phyloP scores from a whole-genome alignment of 2,113 vertebrate genomes.

The Notothenia rossii region DNA sequence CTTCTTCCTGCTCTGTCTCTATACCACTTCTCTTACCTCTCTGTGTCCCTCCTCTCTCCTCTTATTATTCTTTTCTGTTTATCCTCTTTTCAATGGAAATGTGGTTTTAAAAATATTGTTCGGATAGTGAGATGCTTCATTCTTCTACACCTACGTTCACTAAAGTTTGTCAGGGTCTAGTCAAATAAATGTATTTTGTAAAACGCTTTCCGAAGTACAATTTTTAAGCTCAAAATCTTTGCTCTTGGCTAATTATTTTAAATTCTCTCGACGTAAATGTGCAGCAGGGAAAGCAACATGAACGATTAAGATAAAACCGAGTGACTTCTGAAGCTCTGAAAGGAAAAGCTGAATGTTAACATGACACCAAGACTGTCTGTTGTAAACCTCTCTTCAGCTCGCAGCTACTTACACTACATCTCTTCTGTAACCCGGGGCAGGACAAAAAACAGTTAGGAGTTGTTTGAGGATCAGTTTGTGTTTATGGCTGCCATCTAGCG shows the following conservation, averaged over 20 bases:
- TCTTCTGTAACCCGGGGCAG: neutral
- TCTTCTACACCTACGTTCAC: neutral
- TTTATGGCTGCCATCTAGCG: slow-evolving; percentile 61
- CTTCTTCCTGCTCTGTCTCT: slow-evolving; percentile 68
- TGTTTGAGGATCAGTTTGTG: slow-evolving; percentile 64
- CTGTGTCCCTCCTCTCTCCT: slow-evolving; percentile 14
- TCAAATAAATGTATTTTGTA: slow-evolving; percentile 1
- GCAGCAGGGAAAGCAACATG: neutral
- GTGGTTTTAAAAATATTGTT: slow-evolving; percentile 25
- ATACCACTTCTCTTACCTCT: slow-evolving; percentile 55
- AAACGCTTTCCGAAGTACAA: no score
- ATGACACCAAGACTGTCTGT: neutral
- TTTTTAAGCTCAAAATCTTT: neutral
- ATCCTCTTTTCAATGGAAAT: neutral
- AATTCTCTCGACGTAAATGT: neutral
- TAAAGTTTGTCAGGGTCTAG: slow-evolving; percentile 7
- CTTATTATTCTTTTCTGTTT: slow-evolving; percentile 11
- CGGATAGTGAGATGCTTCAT: neutral
- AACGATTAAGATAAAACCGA: neutral
- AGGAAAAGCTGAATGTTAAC: neutral
- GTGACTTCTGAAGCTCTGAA: slow-evolving; percentile 7
- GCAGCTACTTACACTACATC: neutral
- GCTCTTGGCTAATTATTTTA: no score
- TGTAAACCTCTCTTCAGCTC: neutral
- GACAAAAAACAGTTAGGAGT: slow-evolving; percentile 51